These are phyloP conservation scores for Dryobota labecula DNA, from an alignment of 2,888 invertebrate genomes.

Conservation along the genomic window DNA sequence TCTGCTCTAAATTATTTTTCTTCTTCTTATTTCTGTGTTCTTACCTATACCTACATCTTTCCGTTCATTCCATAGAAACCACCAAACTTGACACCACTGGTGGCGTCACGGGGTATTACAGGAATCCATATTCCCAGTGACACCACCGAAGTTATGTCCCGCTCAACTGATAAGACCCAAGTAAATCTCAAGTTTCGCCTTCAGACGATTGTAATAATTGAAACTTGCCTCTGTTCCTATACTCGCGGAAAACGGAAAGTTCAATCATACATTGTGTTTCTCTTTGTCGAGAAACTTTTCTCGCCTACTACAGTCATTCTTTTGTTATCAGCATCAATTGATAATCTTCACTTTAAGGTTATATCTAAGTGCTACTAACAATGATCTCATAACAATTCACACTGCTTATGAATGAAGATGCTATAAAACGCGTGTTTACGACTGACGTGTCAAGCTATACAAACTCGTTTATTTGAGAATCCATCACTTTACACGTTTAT, in stretches of 20 bases:
- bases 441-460: slow-evolving; percentile 9
- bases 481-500: neutral
- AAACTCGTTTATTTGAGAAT: slow-evolving; percentile 4
- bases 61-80: too few relatives aligned
- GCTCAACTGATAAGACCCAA: too few relatives aligned
- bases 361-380: neutral
- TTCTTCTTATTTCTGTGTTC: neutral
- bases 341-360: neutral
- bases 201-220: neutral
- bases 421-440: slow-evolving; percentile 28
- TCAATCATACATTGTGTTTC: neutral
- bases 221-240: neutral
- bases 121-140: too few relatives aligned
- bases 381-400: slow-evolving; percentile 1
- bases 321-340: neutral
- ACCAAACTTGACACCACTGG: too few relatives aligned
- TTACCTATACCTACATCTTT: neutral
- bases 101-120: too few relatives aligned
- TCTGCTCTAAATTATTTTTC: neutral
- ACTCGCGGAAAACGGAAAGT: neutral
- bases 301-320: neutral
- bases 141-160: too few relatives aligned
- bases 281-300: neutral
- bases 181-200: neutral
- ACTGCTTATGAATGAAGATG: neutral